Percentiles rank a stretch among this genome's conserved stretches.
These are phyloP conservation scores for Chanos chanos DNA, from an alignment of 2,797 vertebrate species.

Conservation along the genomic window DNA sequence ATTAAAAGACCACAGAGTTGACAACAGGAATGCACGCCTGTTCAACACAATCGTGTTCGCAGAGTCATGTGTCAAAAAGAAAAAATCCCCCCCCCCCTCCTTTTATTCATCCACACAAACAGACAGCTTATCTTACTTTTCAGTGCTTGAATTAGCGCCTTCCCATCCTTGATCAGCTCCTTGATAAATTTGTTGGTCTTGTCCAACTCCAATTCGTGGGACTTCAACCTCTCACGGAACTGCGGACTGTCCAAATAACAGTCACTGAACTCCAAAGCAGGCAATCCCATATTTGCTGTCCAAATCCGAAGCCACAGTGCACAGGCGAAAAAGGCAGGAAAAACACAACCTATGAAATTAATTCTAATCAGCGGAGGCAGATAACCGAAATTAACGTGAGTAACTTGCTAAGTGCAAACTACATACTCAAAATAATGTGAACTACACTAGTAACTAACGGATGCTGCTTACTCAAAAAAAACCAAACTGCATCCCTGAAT, in stretches of 20 bases:
- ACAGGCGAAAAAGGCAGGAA: slow-evolving; percentile 15
- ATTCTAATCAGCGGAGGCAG: not conserved
- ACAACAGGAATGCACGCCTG: no score
- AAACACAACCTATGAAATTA: slow-evolving; percentile 14
- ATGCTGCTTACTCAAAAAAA: not conserved
- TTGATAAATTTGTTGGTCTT: slow-evolving; percentile 85
- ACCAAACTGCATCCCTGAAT: slow-evolving; percentile 6
- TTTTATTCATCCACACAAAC: not conserved
- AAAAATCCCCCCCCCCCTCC: not conserved
- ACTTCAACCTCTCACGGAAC: slow-evolving; percentile 77
- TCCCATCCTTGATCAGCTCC: slow-evolving; percentile 81
- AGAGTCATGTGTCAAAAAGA: not conserved
- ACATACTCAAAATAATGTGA: no score
- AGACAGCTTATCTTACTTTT: slow-evolving; percentile 66
- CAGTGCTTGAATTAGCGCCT: slow-evolving; percentile 74
- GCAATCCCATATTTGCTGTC: slow-evolving; percentile 69
- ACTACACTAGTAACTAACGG: slow-evolving; percentile 5
- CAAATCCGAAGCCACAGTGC: slow-evolving; percentile 14
- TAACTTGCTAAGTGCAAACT: not conserved
- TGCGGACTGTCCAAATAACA: slow-evolving; percentile 80
- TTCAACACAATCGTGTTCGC: not conserved
- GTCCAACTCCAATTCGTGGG: slow-evolving; percentile 78
- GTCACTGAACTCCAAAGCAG: slow-evolving; percentile 80
- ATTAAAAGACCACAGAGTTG: no score
- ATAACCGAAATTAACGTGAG: not conserved